Evolutionary conservation across 2,113 vertebrate species (phyloP), one percentile per base, ranked within the genome.

Genomic region (Barbus barbus): DNA sequence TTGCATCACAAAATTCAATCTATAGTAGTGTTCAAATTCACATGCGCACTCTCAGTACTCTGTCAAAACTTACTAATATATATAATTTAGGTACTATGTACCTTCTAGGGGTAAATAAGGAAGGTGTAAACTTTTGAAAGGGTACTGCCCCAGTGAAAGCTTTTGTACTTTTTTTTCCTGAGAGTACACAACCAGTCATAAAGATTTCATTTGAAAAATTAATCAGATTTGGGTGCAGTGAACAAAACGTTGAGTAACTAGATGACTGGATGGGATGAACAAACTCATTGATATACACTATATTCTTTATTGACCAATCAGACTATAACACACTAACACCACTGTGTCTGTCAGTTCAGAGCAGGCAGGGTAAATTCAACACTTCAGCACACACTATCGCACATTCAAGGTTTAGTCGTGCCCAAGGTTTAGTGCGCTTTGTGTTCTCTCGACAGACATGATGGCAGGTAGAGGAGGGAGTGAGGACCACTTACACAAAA

Each of bases 391-490:
- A 65, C 58, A 65, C 38, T 48, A 28, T 28, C 24, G 3, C 24
- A 53, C 1, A 5, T 14, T 53, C 16, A n/a, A 8, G 9, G 65
- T 56, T 71, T 48, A 82, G 65, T 82, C 46, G 38, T 53, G 48
- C 48, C 28, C 51, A 78, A 1, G 63, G 28, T 53, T 71, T 48
- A 18, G 65, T 38, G 18, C 3, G 4, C 28, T 78, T 53, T 78
- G 77, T 28, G 60, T 67, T 67, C 60, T 71, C 65, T 82, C 13
- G 36, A 51, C 18, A 24, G 41, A 81, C 72, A 86, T 81, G 9
- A 71, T 72, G 18, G 60, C 38, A 31, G 60, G 60, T 48, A 80
- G 18, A 80, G n/a, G 60, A 46, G 76, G 33, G 28, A 78, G 31
- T n/a, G 58, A 61, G 79, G 61, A 36, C 16, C 79, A 53, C 79